Evolutionary conservation across 2,888 invertebrate species (phyloP).

Genomic region (Hoplodrina blanda): DNA sequence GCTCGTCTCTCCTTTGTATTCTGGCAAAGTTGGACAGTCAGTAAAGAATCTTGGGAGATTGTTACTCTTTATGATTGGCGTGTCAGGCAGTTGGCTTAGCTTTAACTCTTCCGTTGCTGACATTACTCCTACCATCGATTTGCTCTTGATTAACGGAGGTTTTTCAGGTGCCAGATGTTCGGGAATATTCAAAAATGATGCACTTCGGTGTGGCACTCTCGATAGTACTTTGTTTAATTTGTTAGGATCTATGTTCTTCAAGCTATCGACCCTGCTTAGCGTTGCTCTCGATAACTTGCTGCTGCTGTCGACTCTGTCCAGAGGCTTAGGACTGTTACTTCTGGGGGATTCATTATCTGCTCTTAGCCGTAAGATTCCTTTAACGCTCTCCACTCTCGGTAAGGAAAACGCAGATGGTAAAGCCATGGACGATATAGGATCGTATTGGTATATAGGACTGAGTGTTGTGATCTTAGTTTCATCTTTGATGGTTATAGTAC

Average conservation of each 20-base stretch:
- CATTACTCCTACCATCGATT: slow-evolving; percentile 84
- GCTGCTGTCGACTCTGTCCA: slow-evolving; percentile 81
- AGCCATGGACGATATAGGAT: slow-evolving; percentile 78
- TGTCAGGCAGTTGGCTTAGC: slow-evolving; percentile 85
- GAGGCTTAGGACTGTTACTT: slow-evolving; percentile 82
- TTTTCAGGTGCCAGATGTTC: slow-evolving; percentile 83
- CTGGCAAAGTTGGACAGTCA: slow-evolving; percentile 81
- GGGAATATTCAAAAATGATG: slow-evolving; percentile 87
- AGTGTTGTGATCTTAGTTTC: slow-evolving; percentile 86
- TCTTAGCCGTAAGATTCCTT: slow-evolving; percentile 81
- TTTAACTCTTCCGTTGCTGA: slow-evolving; percentile 78
- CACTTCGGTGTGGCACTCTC: slow-evolving; percentile 87
- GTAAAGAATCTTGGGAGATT: slow-evolving; percentile 87
- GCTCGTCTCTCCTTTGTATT: slow-evolving; percentile 85
- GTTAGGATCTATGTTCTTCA: slow-evolving; percentile 83
- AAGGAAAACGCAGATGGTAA: slow-evolving; percentile 80
- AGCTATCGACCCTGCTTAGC: slow-evolving; percentile 84
- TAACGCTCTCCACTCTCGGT: slow-evolving; percentile 85
- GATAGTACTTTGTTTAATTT: slow-evolving; percentile 85
- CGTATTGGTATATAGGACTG: slow-evolving; percentile 82
- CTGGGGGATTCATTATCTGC: slow-evolving; percentile 73
- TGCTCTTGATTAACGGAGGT: slow-evolving; percentile 83
- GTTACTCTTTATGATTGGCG: slow-evolving; percentile 86
- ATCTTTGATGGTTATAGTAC: slow-evolving; percentile 85
- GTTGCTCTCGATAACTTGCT: slow-evolving; percentile 74